Evolutionary conservation across 2,888 invertebrate genomes (phyloP).

Genomic region (Lepidocyrtoides sp.): DNA sequence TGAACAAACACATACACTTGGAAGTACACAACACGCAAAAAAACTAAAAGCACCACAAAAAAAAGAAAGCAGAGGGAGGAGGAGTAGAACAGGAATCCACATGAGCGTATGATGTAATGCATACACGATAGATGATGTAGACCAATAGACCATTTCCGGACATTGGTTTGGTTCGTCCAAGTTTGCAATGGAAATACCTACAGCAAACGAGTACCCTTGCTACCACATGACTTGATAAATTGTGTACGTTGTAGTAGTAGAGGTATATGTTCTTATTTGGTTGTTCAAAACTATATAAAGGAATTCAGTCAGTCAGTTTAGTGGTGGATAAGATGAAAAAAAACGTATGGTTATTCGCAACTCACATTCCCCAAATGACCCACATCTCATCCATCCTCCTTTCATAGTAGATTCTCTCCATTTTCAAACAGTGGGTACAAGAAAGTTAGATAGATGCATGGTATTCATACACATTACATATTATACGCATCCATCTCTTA

Average conservation of each 20-base stretch:
- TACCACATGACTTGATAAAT: no score
- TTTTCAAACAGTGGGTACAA: background rate
- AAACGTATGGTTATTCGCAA: constrained; percentile 54
- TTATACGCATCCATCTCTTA: constrained; percentile 43
- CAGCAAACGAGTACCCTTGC: background rate
- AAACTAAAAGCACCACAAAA: background rate
- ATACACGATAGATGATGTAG: constrained; percentile 56
- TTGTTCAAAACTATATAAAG: background rate
- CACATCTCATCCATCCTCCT: constrained; percentile 67
- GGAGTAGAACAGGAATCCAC: background rate
- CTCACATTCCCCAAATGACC: constrained; percentile 74
- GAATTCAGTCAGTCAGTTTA: constrained; percentile 18
- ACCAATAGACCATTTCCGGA: constrained; percentile 70
- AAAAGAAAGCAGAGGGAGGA: constrained; percentile 21
- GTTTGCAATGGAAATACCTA: background rate
- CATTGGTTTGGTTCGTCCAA: constrained; percentile 51
- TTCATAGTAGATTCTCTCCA: background rate
- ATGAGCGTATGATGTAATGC: constrained; percentile 43
- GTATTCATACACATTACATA: constrained; percentile 37
- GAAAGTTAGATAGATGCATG: constrained; percentile 4
- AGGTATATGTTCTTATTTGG: no score
- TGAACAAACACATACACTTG: background rate
- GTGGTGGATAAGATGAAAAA: background rate
- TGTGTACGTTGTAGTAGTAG: no score
- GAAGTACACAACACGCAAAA: constrained; percentile 31